phyloP scores from a whole-genome alignment of 2,888 invertebrate genomes.

The Agonopterix arenella region DNA sequence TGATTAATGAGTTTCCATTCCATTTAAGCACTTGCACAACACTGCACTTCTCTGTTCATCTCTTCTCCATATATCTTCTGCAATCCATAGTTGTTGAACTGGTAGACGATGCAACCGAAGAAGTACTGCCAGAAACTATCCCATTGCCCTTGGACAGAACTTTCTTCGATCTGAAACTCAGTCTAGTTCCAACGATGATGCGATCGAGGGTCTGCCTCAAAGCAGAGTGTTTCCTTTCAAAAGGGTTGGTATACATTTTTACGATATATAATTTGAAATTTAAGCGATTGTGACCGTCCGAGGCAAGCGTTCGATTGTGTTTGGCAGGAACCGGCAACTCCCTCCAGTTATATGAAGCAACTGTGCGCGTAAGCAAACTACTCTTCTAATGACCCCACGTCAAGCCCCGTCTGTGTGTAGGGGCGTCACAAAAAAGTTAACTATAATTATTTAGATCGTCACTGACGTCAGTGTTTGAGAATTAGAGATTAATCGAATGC shows the following conservation, averaged over 20 bases:
- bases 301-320: conserved; percentile 27
- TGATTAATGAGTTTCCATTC: conserved; percentile 31
- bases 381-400: background rate
- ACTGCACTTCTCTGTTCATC: conserved; percentile 40
- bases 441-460: too few species aligned
- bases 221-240: conserved; percentile 82
- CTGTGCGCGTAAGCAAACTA: conserved; percentile 20
- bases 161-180: conserved; percentile 56
- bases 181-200: conserved; percentile 70
- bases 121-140: conserved; percentile 38
- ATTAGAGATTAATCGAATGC: too few species aligned
- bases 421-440: too few species aligned
- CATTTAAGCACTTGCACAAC: conserved; percentile 47
- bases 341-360: conserved; percentile 36
- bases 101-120: conserved; percentile 43
- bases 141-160: conserved; percentile 32
- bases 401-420: background rate
- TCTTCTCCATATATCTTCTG: conserved; percentile 44
- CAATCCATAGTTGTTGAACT: conserved; percentile 18
- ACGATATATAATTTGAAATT: conserved; percentile 1
- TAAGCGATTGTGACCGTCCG: conserved; percentile 28
- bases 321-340: conserved; percentile 23
- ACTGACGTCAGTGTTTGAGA: too few species aligned
- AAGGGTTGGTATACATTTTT: conserved; percentile 82
- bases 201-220: conserved; percentile 81